Base-by-base conservation (phyloP, 1,140 invertebrate species). In the Drosophila arizonae region DNA sequence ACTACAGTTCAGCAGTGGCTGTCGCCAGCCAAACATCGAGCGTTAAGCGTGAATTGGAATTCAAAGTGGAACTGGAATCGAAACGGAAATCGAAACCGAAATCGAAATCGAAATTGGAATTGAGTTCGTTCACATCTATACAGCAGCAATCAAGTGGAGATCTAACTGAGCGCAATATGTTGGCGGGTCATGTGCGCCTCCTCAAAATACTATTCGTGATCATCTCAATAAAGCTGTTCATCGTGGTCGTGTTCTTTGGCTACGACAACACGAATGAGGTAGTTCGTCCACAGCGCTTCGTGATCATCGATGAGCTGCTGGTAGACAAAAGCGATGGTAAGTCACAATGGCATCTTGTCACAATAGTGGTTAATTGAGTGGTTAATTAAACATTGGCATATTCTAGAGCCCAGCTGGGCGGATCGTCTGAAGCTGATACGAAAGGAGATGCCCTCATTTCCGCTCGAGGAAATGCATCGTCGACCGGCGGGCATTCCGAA, bases 361-460 rank as follows among this genome's bases (percentile, higher is more conserved):
- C 15, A 17, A 45, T n/a, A 6, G 28, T 6, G 28, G 28, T 36
- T 36, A 9, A 36, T 8, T 36, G 9, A 36, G 43, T 11, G n/a
- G 2, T 5, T 46, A 46, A 21, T 17, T 13, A 9, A 41, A 6
- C 6, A 36, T 15, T 15, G 13, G 11, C 13, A 1, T 48, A 9
- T 60, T 54, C 10, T 6, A 87, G 84, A 6, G 4, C 84, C 82
- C 30, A 51, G 52, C 5, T 57, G 55, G 55, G 55, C 77, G 52
- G 33, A 88, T 41, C 67, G 71, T 3, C 11, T 87, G 51, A 33
- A 65, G 6, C 61, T 72, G n/a, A 82, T 82, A 41, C 48, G 70
- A 3, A 24, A 77, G 15, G 81, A 90, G 45, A 61, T 87, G 56
- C 89, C 81, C 1, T 76, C 74, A 13, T 79, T 90, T 46, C 89